phyloP scores from a whole-genome alignment of 2,888 invertebrate species.

The Thera britannica region DNA sequence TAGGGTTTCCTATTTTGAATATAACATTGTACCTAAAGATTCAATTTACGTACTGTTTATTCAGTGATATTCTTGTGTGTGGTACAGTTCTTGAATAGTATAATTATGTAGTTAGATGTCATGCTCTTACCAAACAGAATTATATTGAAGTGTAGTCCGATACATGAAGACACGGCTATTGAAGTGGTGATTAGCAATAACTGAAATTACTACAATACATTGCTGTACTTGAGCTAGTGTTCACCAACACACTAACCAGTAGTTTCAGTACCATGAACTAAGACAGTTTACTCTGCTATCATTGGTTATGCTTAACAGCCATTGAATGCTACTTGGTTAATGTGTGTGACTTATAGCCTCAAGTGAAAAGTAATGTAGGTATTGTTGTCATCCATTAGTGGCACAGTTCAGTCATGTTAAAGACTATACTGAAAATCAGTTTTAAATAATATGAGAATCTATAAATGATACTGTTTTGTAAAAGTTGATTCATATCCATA shows the following conservation, averaged over 20 bases:
- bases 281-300: not conserved
- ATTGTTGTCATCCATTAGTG: not conserved
- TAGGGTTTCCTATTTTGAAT: too few relatives aligned
- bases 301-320: conserved; percentile 1
- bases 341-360: not conserved
- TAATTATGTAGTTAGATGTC: not conserved
- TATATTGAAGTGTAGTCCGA: not conserved
- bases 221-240: not conserved
- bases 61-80: too few relatives aligned
- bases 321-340: not conserved
- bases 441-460: not conserved
- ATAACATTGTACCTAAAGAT: too few relatives aligned
- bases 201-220: not conserved
- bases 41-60: too few relatives aligned
- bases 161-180: not conserved
- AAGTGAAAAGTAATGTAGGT: not conserved
- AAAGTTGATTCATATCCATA: not conserved
- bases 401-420: conserved; percentile 2
- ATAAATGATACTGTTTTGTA: not conserved
- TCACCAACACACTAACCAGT: conserved; percentile 3
- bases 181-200: not conserved
- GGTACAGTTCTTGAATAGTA: too few relatives aligned
- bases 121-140: not conserved
- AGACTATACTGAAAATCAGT: not conserved
- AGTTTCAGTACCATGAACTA: not conserved